Conservation (phyloP, 2,797 vertebrate genomes). For the Arremon brunneinucha region DNA sequence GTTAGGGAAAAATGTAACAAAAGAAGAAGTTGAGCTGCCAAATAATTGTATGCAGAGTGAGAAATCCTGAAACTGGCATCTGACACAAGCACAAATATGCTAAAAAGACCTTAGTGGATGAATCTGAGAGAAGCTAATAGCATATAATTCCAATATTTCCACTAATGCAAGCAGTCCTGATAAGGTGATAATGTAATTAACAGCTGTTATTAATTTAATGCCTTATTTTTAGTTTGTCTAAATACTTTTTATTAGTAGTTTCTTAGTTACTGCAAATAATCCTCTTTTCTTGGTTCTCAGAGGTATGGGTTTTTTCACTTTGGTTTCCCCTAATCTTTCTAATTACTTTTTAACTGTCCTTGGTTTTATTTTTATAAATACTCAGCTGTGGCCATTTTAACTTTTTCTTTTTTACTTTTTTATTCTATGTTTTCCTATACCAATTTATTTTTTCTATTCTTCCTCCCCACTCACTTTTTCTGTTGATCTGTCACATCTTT, state of each 20-base stretch:
- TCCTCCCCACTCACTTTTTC: background rate
- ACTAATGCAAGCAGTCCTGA: background rate
- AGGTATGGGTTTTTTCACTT: background rate
- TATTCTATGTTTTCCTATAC: background rate
- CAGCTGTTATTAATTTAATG: background rate
- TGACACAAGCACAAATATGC: background rate
- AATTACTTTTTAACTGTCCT: background rate
- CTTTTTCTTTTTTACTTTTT: background rate
- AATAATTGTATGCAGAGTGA: background rate
- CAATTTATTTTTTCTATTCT: background rate
- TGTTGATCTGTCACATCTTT: background rate
- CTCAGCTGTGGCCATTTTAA: background rate
- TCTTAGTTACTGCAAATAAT: background rate
- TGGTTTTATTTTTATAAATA: background rate
- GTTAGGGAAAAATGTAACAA: background rate
- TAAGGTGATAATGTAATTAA: background rate
- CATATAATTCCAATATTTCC: background rate
- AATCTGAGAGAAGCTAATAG: background rate
- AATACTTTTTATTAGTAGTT: background rate
- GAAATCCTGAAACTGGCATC: background rate
- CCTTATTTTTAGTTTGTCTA: background rate
- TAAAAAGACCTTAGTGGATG: background rate
- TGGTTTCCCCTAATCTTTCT: background rate
- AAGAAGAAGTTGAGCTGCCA: background rate
- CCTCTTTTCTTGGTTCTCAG: background rate